A percentile compares a stretch with the other conserved stretches of the same genome.
phyloP scores from a whole-genome alignment of 2,888 invertebrate genomes.

The Pterobdella sp. region DNA sequence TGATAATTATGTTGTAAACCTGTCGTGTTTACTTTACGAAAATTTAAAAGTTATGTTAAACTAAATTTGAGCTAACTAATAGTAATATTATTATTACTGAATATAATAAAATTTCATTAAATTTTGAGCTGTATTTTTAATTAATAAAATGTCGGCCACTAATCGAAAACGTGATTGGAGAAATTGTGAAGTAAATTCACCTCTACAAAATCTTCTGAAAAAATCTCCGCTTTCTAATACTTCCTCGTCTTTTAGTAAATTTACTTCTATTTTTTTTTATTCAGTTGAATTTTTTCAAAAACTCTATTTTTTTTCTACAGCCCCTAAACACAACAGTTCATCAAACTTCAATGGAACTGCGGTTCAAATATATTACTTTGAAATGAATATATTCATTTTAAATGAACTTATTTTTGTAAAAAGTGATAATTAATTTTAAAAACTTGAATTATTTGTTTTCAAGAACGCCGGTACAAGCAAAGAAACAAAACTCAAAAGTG shows the following conservation, averaged over 20 bases:
- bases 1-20: not conserved
- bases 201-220: not conserved
- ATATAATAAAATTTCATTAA: too few species aligned
- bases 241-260: not conserved
- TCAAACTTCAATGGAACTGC: constrained; percentile 1
- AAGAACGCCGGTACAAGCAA: not conserved
- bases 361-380: not conserved
- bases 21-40: not conserved
- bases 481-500: constrained; percentile 43
- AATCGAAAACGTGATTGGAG: constrained; percentile 1
- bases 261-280: not conserved
- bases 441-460: not conserved
- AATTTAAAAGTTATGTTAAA: constrained; percentile 6
- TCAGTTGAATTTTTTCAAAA: not conserved
- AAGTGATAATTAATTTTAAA: not conserved
- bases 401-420: not conserved
- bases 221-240: not conserved
- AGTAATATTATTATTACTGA: too few species aligned
- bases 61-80: not conserved
- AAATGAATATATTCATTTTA: too few species aligned
- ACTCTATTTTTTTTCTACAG: too few species aligned
- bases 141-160: not conserved
- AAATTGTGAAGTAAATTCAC: constrained; percentile 1
- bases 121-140: not conserved
- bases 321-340: constrained; percentile 6